Evolutionary conservation across 2,113 vertebrate genomes (phyloP), one percentile per base, ranked within the genome.

Genomic region (Lophochroa leadbeateri): DNA sequence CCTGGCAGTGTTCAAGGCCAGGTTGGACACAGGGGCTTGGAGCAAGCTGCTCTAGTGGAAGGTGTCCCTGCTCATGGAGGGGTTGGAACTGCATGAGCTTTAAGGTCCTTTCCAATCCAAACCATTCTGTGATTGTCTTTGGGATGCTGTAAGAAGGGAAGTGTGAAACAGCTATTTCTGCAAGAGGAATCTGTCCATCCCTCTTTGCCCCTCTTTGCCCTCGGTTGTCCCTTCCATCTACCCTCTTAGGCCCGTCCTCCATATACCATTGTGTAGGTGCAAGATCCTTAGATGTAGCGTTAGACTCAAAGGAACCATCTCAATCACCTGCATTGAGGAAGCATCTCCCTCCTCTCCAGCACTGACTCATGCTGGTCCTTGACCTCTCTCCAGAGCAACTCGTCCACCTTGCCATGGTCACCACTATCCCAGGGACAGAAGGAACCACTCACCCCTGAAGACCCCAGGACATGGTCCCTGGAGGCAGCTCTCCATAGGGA

Each of bases 351-450:
- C 7, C 29, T 6, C 19, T 29, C 24, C 39, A 39, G 29, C 68
- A 39, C 23, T 2, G 11, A 33, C 24, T 17, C 29, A 1, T 11
- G 5, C 1, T 5, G 6, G 24, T 41, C n/a, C 41, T n/a, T 41
- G 20, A 18, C 16, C 20, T 68, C 52, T 44, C 25, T 58, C 11
- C 43, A 24, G 44, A 64, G 29, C 57, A 64, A 15, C 57, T 12
- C 25, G 8, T 7, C 35, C 11, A 10, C n/a, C 18, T 28, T 46
- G 21, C 18, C 67, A 10, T 1, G 8, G 35, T 53, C 24, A 6
- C 7, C 18, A 0, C n/a, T 39, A 0, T 47, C 8, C 50, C 39
- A 16, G 49, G 67, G 43, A 61, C 76, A 70, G 57, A 60, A 79
- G 75, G 79, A 41, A 6, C 41, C 28, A 0, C 43, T 15, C 7